A percentile compares a stretch with the other conserved stretches of the same genome.
phyloP scores from a whole-genome alignment of 2,113 vertebrate genomes.

The Oenanthe oenanthe region DNA sequence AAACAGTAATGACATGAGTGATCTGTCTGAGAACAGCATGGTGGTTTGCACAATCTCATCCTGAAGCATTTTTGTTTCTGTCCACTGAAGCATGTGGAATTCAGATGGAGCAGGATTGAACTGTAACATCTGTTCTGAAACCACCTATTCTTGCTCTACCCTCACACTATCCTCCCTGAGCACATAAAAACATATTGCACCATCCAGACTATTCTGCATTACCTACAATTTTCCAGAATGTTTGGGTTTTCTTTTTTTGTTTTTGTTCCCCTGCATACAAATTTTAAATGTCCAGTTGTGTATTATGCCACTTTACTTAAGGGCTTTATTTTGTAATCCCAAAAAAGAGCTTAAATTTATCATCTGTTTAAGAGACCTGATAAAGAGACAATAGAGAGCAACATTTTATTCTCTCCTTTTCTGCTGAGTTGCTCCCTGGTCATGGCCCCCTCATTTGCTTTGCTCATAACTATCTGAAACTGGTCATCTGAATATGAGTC shows the following conservation, averaged over 20 bases:
- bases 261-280: neutral
- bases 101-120: neutral
- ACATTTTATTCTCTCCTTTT: neutral
- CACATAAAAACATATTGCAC: neutral
- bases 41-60: neutral
- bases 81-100: neutral
- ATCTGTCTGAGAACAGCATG: neutral
- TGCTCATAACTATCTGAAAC: constrained; percentile 12
- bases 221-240: neutral
- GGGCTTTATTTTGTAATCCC: neutral
- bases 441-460: neutral
- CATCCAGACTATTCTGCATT: neutral
- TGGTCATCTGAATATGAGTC: neutral
- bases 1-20: neutral
- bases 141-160: neutral
- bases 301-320: neutral
- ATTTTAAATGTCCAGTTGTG: neutral
- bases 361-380: neutral
- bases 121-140: constrained; percentile 6
- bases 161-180: neutral
- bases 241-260: neutral
- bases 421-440: neutral
- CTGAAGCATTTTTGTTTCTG: neutral
- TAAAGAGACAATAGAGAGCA: neutral
- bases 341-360: neutral